A percentile compares a stretch with the other conserved stretches of the same genome.
Conservation (phyloP, 2,113 vertebrate species). For the Chaetura pelagica region DNA sequence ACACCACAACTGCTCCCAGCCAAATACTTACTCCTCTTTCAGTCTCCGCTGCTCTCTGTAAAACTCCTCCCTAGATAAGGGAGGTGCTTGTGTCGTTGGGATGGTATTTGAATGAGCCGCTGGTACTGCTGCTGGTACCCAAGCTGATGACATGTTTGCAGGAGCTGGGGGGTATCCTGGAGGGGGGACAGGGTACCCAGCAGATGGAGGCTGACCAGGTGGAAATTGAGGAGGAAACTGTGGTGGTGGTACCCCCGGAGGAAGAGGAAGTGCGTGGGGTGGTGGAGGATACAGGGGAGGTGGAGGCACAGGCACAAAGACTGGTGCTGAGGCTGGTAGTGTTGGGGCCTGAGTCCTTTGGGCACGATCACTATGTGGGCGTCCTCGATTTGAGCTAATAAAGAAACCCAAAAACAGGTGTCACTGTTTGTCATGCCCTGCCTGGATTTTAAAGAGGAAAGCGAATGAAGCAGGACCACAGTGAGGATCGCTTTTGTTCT, state of each 20-base stretch:
- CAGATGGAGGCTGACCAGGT: conserved; percentile 86
- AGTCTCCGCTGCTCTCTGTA: conserved; percentile 88
- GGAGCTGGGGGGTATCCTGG: conserved; percentile 88
- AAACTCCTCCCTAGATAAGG: conserved; percentile 93
- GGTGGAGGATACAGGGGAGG: conserved; percentile 84
- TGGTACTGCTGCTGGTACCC: conserved; percentile 85
- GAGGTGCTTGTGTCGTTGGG: conserved; percentile 83
- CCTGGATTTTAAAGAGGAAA: conserved; percentile 7
- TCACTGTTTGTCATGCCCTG: conserved; percentile 61
- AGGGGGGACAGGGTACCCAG: conserved; percentile 86
- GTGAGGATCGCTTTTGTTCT: neutral
- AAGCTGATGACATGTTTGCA: conserved; percentile 85
- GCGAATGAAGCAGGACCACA: neutral
- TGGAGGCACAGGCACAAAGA: conserved; percentile 84
- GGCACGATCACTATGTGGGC: conserved; percentile 81
- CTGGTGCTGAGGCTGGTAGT: conserved; percentile 78
- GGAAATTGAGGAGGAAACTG: conserved; percentile 86
- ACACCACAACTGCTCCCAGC: conserved; percentile 11
- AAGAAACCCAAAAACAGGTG: conserved; percentile 74
- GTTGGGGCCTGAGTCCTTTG: conserved; percentile 83
- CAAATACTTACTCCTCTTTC: conserved; percentile 91
- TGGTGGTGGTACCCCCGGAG: conserved; percentile 83
- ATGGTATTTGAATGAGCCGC: conserved; percentile 81
- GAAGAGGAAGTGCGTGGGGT: conserved; percentile 85
- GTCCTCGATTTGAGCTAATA: conserved; percentile 80